A percentile compares a stretch with the other conserved stretches of the same genome.
These are phyloP conservation scores for Drosophila nigricruria DNA, from an alignment of 2,888 invertebrate species.

Conservation along the genomic window DNA sequence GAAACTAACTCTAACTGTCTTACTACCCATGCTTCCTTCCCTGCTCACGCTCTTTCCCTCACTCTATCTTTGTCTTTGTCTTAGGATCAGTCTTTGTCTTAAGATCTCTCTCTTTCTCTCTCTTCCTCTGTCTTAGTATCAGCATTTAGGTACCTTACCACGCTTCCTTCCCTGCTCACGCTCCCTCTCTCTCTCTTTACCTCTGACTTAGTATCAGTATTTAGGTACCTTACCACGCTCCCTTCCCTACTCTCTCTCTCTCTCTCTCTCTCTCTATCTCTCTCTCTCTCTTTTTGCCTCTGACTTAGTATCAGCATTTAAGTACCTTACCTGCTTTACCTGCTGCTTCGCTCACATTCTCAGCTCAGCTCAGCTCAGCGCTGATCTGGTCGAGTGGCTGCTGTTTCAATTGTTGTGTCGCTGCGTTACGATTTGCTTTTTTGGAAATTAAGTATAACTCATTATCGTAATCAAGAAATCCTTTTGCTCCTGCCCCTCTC, in stretches of 20 bases:
- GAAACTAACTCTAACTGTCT: too few relatives aligned
- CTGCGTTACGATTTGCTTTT: constrained; percentile 47
- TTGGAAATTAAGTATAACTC: constrained; percentile 75
- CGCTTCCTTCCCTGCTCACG: too few relatives aligned
- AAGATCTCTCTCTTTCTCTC: background rate
- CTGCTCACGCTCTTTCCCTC: background rate
- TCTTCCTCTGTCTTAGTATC: too few relatives aligned
- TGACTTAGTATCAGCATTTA: constrained; percentile 20
- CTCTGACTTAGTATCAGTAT: too few relatives aligned
- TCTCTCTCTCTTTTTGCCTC: background rate
- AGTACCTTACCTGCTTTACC: constrained; percentile 22
- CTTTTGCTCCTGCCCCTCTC: constrained; percentile 37
- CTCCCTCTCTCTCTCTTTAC: background rate
- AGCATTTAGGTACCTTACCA: too few relatives aligned
- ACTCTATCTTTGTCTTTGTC: background rate
- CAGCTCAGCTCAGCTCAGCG: constrained; percentile 31
- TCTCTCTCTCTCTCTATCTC: background rate
- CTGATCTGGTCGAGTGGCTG: constrained; percentile 52
- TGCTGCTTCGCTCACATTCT: constrained; percentile 16
- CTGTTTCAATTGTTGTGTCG: constrained; percentile 52
- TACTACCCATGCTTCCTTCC: background rate
- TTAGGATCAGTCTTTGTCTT: background rate
- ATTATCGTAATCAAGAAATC: constrained; percentile 81
- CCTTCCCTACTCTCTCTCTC: background rate
- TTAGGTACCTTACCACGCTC: background rate